Percentiles rank a stretch among this genome's conserved stretches.
These are phyloP conservation scores for Cygnus atratus DNA, from an alignment of 2,113 vertebrate genomes.

Conservation along the genomic window DNA sequence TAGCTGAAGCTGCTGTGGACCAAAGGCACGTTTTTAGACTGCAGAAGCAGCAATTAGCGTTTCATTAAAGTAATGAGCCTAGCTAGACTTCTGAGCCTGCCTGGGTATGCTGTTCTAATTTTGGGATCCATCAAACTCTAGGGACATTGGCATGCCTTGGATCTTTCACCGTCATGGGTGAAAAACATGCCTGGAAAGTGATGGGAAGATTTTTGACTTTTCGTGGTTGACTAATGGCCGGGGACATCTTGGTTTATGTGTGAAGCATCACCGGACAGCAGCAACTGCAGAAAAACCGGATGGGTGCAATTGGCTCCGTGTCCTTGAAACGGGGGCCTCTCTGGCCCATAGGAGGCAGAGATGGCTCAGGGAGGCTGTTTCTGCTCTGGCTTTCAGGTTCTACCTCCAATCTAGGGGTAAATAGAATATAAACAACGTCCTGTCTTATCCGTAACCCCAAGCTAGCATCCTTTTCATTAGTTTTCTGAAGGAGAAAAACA, in stretches of 20 bases:
- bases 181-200: not conserved
- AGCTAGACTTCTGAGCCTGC: slow-evolving; percentile 13
- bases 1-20: slow-evolving; percentile 45
- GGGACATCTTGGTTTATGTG: not conserved
- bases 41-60: slow-evolving; percentile 50
- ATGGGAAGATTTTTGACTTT: not conserved
- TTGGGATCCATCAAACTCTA: not conserved
- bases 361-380: not conserved
- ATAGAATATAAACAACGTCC: not conserved
- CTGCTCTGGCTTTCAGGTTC: not conserved
- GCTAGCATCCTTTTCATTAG: not conserved
- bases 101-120: slow-evolving; percentile 36
- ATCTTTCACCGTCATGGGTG: not conserved
- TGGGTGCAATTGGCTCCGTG: not conserved
- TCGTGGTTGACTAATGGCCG: not conserved
- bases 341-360: not conserved
- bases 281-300: not conserved
- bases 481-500: not conserved
- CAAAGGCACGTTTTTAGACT: slow-evolving; percentile 30
- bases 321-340: not conserved
- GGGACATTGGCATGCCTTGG: not conserved
- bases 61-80: slow-evolving; percentile 44
- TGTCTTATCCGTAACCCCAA: not conserved
- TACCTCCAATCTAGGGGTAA: not conserved
- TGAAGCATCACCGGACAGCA: not conserved